Base-by-base conservation (phyloP, 1,140 invertebrate genomes). In the Coptotermes formosanus region DNA sequence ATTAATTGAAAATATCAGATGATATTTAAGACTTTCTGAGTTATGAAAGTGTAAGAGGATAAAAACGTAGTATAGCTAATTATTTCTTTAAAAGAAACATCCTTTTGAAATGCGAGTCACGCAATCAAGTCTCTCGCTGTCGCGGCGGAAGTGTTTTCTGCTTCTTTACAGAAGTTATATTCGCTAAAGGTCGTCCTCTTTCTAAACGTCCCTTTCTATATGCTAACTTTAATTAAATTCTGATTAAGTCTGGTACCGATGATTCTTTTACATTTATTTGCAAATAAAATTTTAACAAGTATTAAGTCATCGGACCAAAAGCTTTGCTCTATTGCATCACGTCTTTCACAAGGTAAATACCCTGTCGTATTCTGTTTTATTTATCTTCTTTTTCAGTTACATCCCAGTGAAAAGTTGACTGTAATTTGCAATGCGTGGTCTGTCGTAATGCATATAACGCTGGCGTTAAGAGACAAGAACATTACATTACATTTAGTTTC, bases 221-320 rank as follows among this genome's bases (percentile, higher is more conserved):
- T 43, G 2, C 21, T 12, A 43, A 52, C 64, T 75, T 75, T 75
- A 75, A 75, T 75, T 75, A 75, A 75, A 75, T 75, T 75, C 25
- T 75, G 64, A 75, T 75, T 8, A 75, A 75, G 64, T 75, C n/a
- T n/a, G 64, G 64, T 30, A 75, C n/a, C n/a, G 30, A 30, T n/a
- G n/a, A n/a, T n/a, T 75, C 25, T 75, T 75, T 75, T 75, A 75
- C n/a, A 75, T 75, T 75, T 75, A 75, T 75, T 75, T 75, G 64
- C 64, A 30, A 30, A 75, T 75, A 30, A 75, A 75, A 75, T n/a
- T 75, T 75, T 75, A 75, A 30, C 30, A 75, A 75, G 64, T 75
- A 30, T 75, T 30, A 30, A 75, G 16, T 30, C 64, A 30, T 75
- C 25, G n/a, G 25, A 75, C 64, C n/a, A 9, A 30, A 75, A 30